A percentile compares a stretch with the other conserved stretches of the same genome.
These are phyloP conservation scores for Beaufortia kweichowensis DNA, from an alignment of 2,113 vertebrate genomes.

Conservation along the genomic window DNA sequence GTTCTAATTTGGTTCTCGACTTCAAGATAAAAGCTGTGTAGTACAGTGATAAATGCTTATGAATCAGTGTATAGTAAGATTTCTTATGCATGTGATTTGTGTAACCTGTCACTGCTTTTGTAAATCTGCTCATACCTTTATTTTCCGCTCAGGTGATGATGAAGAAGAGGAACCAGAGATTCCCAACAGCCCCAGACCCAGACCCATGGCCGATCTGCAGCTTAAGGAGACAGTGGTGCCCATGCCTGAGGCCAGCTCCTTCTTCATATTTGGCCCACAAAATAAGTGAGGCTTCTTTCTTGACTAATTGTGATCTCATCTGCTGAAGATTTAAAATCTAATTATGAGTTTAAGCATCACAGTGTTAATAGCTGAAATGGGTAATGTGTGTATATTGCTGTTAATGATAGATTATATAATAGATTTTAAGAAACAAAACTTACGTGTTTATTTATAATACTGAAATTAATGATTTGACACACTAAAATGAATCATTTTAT, in stretches of 20 bases:
- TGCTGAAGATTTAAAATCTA: no score
- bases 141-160: slow-evolving; percentile 82
- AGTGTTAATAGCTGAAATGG: no score
- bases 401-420: no score
- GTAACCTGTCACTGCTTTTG: background rate
- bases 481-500: no score
- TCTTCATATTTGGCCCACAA: slow-evolving; percentile 95
- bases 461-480: no score
- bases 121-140: background rate
- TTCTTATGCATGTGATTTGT: no score
- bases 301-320: background rate
- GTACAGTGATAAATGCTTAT: background rate
- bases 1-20: slow-evolving; percentile 43
- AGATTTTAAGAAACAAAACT: no score
- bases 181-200: slow-evolving; percentile 88
- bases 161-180: slow-evolving; percentile 96
- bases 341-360: no score
- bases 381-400: no score
- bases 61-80: background rate
- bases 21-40: background rate
- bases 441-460: no score
- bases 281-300: slow-evolving; percentile 82
- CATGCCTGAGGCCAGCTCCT: slow-evolving; percentile 92
- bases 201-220: slow-evolving; percentile 93
- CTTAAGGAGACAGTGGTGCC: slow-evolving; percentile 96